Conservation (phyloP, 2,797 vertebrate species). For the Ceyx erithaca region DNA sequence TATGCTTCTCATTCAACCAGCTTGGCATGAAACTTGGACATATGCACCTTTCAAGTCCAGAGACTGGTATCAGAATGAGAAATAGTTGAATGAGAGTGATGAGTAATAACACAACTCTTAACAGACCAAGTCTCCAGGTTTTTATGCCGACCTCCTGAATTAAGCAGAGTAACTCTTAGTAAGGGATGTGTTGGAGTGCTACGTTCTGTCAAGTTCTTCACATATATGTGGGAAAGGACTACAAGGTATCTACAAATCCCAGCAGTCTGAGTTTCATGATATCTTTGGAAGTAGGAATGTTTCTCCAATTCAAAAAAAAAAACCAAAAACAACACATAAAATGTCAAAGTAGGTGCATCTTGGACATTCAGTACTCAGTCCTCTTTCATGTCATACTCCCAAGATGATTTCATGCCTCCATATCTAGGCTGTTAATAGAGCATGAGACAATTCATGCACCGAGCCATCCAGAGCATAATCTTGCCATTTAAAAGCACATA, state of each 20-base stretch:
- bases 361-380: background rate
- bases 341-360: background rate
- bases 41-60: background rate
- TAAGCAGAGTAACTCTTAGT: background rate
- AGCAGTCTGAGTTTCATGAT: background rate
- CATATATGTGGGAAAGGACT: background rate
- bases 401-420: background rate
- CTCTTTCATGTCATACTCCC: background rate
- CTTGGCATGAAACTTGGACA: background rate
- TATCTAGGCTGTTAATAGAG: constrained; percentile 46
- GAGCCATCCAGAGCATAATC: constrained; percentile 31
- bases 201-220: background rate
- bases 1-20: background rate
- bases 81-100: background rate
- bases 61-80: background rate
- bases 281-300: background rate
- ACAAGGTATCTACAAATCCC: background rate
- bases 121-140: background rate
- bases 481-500: constrained; percentile 59
- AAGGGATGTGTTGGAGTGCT: accelerated
- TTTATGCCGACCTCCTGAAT: background rate
- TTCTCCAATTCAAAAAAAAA: background rate
- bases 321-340: background rate
- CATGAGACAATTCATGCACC: constrained; percentile 1
- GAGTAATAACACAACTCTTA: background rate